Percentiles rank a stretch among this genome's conserved stretches.
Evolutionary conservation across 2,888 invertebrate genomes (phyloP).

Genomic region (Busseola fusca): DNA sequence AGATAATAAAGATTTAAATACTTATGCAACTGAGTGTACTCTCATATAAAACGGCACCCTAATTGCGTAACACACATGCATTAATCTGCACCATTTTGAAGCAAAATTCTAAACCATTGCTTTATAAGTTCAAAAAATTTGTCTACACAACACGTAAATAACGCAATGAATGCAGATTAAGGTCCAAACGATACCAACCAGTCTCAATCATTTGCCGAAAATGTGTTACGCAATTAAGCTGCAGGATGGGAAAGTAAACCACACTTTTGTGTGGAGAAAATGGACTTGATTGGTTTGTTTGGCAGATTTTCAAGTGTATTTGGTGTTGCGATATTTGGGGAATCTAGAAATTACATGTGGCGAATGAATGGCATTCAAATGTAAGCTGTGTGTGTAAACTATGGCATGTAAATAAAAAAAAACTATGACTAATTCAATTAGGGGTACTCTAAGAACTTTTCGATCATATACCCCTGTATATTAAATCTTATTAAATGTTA

Average conservation of each 20-base stretch:
- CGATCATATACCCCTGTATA: conserved; percentile 44
- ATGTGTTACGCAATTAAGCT: too few species aligned
- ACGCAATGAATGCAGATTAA: too few species aligned
- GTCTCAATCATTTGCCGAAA: too few species aligned
- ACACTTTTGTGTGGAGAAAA: conserved; percentile 14
- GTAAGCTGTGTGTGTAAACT: conserved; percentile 18
- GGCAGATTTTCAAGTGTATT: conserved; percentile 4
- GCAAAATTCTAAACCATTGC: too few species aligned
- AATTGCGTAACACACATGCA: too few species aligned
- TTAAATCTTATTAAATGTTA: conserved; percentile 55
- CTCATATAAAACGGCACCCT: conserved; percentile 23
- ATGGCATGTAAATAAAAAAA: conserved; percentile 51
- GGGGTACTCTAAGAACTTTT: conserved; percentile 35
- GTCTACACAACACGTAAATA: too few species aligned
- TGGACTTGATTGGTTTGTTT: conserved; percentile 28
- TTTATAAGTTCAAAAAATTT: too few species aligned
- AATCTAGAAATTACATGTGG: conserved; percentile 14
- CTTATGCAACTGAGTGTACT: conserved; percentile 45
- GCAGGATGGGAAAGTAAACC: conserved; percentile 14
- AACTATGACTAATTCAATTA: conserved; percentile 29
- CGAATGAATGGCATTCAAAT: conserved; percentile 6
- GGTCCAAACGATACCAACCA: too few species aligned
- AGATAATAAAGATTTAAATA: conserved; percentile 25
- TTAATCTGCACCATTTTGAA: too few species aligned
- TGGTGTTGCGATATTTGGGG: conserved; percentile 4